phyloP scores from a whole-genome alignment of 1,140 invertebrate species.

The Neomicropteryx cornuta region DNA sequence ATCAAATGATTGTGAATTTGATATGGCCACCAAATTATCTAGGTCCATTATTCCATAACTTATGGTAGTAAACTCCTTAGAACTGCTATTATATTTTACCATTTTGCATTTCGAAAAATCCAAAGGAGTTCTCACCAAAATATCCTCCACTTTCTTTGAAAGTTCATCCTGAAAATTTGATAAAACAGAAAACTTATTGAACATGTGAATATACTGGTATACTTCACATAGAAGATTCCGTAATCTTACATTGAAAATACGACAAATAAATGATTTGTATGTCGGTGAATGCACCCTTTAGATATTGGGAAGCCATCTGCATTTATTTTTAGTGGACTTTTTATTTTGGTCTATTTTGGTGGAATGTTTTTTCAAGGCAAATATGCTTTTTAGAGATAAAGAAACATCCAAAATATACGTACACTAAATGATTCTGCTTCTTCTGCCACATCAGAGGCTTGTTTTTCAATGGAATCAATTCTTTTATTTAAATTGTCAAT shows the following conservation, averaged over 20 bases:
- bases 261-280: too few relatives aligned
- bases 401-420: too few relatives aligned
- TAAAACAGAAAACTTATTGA: constrained; percentile 10
- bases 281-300: too few relatives aligned
- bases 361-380: too few relatives aligned
- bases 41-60: too few relatives aligned
- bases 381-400: too few relatives aligned
- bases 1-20: too few relatives aligned
- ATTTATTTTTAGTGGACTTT: too few relatives aligned
- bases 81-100: neutral
- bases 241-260: too few relatives aligned
- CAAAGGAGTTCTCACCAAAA: constrained; percentile 57
- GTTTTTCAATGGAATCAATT: constrained; percentile 46
- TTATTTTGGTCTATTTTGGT: too few relatives aligned
- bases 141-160: constrained; percentile 48
- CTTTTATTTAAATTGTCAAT: constrained; percentile 44
- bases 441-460: constrained; percentile 47
- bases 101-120: constrained; percentile 18
- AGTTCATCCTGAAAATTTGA: constrained; percentile 57
- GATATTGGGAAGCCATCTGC: too few relatives aligned
- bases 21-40: too few relatives aligned
- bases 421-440: constrained; percentile 57
- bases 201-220: constrained; percentile 2
- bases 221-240: constrained; percentile 3
- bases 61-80: constrained; percentile 17